A percentile compares a stretch with the other conserved stretches of the same genome.
phyloP scores from a whole-genome alignment of 2,113 vertebrate species.

The Rhipidura dahli region DNA sequence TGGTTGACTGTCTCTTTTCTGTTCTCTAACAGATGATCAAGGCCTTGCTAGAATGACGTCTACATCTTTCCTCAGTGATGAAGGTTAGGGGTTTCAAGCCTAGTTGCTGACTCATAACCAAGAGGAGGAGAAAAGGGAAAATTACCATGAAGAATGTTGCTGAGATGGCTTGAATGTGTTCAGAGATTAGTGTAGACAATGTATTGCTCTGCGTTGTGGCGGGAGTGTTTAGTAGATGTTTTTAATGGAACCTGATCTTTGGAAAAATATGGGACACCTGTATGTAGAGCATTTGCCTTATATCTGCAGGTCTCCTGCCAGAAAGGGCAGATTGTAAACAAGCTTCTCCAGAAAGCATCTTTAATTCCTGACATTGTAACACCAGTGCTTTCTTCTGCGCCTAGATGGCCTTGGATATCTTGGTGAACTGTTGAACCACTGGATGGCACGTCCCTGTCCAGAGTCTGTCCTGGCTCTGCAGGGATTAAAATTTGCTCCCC shows the following conservation, averaged over 20 bases:
- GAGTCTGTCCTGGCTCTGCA: neutral
- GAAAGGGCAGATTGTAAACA: neutral
- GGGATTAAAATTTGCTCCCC: neutral
- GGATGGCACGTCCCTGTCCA: neutral
- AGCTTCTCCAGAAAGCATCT: neutral
- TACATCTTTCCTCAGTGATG: neutral
- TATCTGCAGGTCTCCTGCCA: neutral
- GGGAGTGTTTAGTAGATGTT: neutral
- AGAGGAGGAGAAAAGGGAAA: constrained; percentile 26
- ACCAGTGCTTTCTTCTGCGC: neutral
- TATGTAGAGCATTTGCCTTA: neutral
- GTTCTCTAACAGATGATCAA: constrained; percentile 1
- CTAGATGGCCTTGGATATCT: neutral
- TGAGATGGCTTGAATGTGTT: neutral
- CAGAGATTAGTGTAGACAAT: neutral
- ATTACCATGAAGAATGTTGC: constrained; percentile 1
- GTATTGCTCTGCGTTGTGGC: neutral
- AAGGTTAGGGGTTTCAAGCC: constrained; percentile 37
- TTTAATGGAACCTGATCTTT: neutral
- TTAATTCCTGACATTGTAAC: neutral
- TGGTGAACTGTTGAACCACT: neutral
- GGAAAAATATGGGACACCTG: neutral
- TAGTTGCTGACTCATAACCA: constrained; percentile 25
- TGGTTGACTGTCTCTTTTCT: neutral
- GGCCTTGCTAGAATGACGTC: neutral